phyloP scores from a whole-genome alignment of 2,797 vertebrate genomes.

The Hapalemur alaotrensis region DNA sequence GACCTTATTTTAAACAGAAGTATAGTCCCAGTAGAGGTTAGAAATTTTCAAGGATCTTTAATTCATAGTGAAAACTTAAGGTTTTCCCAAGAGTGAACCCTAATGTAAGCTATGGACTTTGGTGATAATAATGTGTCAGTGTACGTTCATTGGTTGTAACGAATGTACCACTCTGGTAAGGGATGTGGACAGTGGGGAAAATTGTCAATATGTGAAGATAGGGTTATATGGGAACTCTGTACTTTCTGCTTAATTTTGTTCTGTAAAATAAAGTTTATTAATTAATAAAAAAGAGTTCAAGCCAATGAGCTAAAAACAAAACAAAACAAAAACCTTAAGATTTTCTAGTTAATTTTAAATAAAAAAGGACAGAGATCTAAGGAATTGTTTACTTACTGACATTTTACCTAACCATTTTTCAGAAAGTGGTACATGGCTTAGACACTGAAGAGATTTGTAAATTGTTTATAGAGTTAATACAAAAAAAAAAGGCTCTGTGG shows the following conservation, averaged over 20 bases:
- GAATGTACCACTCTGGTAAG: neutral
- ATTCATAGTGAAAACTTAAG: neutral
- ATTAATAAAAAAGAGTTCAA: neutral
- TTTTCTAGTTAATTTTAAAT: slow-evolving; percentile 10
- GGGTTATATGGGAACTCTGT: neutral
- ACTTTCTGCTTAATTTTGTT: neutral
- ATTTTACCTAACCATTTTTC: neutral
- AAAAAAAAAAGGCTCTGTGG: neutral
- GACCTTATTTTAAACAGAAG: slow-evolving; percentile 34
- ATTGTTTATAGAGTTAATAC: neutral
- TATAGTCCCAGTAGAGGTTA: neutral
- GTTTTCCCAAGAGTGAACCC: neutral
- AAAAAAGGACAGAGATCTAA: neutral
- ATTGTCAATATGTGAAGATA: neutral
- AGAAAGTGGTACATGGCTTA: neutral
- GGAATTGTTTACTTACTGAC: neutral
- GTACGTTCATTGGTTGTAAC: neutral
- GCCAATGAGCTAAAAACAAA: neutral
- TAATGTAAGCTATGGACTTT: neutral
- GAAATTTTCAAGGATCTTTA: neutral
- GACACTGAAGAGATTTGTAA: neutral
- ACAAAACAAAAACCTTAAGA: neutral
- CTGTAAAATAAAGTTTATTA: neutral
- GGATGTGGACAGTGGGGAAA: neutral
- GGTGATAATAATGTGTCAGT: neutral